Percentiles rank a stretch among this genome's conserved stretches.
Conservation (phyloP, 2,113 vertebrate species). For the Cariama cristata region DNA sequence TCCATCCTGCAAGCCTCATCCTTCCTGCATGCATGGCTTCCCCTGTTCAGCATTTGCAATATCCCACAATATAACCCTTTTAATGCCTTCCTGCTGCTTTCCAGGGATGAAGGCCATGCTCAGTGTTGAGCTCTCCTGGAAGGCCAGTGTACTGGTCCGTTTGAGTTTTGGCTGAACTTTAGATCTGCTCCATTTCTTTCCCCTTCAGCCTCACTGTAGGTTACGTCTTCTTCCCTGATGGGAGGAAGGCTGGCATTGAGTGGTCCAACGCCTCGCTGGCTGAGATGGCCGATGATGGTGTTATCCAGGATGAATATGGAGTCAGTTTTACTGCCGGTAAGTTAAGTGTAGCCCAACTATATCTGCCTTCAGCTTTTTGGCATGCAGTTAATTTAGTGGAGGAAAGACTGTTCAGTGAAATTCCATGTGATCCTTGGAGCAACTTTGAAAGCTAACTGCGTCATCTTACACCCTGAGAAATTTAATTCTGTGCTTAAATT, state of each 20-base stretch:
- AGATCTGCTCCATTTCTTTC: neutral
- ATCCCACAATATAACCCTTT: neutral
- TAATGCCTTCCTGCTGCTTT: neutral
- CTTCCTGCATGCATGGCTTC: neutral
- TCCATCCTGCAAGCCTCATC: neutral
- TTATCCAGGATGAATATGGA: conserved; percentile 29
- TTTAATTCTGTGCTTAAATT: neutral
- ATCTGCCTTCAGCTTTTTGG: neutral
- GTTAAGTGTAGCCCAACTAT: neutral
- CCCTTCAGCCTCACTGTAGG: conserved; percentile 49
- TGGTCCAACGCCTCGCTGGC: conserved; percentile 54
- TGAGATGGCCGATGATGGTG: conserved; percentile 47
- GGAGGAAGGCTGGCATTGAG: conserved; percentile 63
- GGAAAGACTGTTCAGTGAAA: neutral
- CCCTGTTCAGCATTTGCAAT: neutral
- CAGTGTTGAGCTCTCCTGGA: neutral
- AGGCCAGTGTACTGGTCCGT: neutral
- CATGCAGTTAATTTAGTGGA: neutral
- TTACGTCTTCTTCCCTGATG: conserved; percentile 59
- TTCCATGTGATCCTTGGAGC: neutral
- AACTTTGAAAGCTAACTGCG: neutral
- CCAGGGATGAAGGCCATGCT: neutral
- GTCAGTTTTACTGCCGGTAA: conserved; percentile 59
- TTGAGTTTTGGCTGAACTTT: neutral
- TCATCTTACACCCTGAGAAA: neutral